A percentile compares a stretch with the other conserved stretches of the same genome.
These are phyloP conservation scores for Strix occidentalis DNA, from an alignment of 2,797 vertebrate genomes.

Conservation along the genomic window DNA sequence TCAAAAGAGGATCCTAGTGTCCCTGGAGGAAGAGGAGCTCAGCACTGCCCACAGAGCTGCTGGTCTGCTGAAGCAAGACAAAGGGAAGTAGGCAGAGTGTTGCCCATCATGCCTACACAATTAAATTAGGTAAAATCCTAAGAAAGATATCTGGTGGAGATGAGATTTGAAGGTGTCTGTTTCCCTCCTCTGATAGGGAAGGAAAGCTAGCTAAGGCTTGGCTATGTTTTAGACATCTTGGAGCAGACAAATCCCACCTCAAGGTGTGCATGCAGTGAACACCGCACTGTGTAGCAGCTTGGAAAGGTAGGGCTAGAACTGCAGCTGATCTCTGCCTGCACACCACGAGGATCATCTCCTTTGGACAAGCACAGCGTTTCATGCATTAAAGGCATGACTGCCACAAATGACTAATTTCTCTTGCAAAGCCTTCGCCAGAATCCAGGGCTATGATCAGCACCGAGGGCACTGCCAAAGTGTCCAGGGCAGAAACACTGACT, in stretches of 20 bases:
- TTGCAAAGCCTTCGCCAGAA: not conserved
- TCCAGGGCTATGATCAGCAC: not conserved
- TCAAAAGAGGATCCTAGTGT: not conserved
- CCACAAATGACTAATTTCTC: not conserved
- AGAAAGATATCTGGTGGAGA: not conserved
- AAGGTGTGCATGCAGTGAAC: not conserved
- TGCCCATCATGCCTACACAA: not conserved
- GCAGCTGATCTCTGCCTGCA: not conserved
- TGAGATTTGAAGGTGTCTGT: not conserved
- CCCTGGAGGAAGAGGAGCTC: not conserved
- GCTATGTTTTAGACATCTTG: not conserved
- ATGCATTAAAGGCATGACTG: fast-evolving
- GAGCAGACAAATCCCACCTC: not conserved
- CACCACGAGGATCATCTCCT: not conserved
- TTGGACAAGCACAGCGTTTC: not conserved
- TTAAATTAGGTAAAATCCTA: not conserved
- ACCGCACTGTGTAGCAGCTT: not conserved
- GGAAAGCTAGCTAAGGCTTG: not conserved
- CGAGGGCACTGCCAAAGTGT: not conserved
- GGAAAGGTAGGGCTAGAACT: not conserved
- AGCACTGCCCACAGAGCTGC: not conserved
- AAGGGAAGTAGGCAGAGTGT: not conserved
- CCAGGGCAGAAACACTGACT: not conserved
- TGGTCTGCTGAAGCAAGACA: not conserved
- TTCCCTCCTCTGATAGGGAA: not conserved